Base-by-base conservation (phyloP, 2,113 vertebrate genomes). In the Epinephelus moara region DNA sequence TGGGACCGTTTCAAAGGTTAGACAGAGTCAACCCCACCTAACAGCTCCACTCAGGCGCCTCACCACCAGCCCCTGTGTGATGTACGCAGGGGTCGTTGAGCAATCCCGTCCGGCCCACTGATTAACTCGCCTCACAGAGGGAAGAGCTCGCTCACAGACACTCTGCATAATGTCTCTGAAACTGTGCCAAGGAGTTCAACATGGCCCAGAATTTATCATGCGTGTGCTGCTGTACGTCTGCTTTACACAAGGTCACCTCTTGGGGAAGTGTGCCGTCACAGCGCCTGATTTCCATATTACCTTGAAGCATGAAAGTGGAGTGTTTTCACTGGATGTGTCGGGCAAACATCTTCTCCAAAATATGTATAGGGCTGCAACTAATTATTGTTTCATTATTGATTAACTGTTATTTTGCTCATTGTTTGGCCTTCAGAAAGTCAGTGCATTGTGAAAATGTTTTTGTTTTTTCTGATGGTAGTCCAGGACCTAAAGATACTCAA, bases 1-100 rank as follows among this genome's bases (percentile, higher is more conserved):
- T 66, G n/a, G 11, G 33, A 42, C 15, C 1, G 75, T 78, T 45
- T 69, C 64, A 78, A 50, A 78, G 75, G 42, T 78, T 19, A 40
- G 21, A 53, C 47, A 40, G 14, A 53, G 30, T 76, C 37, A 19
- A 50, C 55, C 45, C 56, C 21, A 61, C 21, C 55, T 33, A 57
- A 49, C 52, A 12, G n/a, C 74, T 57, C 37, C 37, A 4, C 27
- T 37, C 19, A 37, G 30, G 4, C n/a, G 8, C 18, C 45, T 19
- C 6, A 3, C 15, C 17, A 18, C 8, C 30, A 7, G 3, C 60
- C 14, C 19, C 49, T 55, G 15, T 63, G 60, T 63, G 53, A 75
- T 18, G 30, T 25, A 12, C 19, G 25, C 23, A 30, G 50, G 42
- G 23, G n/a, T 45, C 4, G 18, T 75, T 63, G 47, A 63, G 60